These are phyloP conservation scores for Drosophila sechellia DNA, from an alignment of 1,140 invertebrate species.

Conservation along the genomic window DNA sequence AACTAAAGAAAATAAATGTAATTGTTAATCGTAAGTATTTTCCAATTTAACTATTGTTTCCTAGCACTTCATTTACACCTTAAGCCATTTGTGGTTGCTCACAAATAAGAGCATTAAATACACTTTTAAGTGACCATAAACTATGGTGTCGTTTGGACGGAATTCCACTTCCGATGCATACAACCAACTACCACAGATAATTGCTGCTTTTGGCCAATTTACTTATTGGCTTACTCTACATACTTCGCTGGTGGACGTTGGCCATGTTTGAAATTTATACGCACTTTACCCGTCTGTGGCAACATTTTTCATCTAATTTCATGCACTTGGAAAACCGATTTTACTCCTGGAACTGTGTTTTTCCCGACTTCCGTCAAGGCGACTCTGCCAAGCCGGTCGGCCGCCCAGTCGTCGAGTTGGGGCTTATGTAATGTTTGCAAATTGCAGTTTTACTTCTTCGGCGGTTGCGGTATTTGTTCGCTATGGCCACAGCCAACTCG, in stretches of 20 bases:
- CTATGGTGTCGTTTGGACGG: conserved; percentile 2
- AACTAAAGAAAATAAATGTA: too few relatives aligned
- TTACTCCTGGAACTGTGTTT: conserved; percentile 48
- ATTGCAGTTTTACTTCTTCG: conserved; percentile 73
- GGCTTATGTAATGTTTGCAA: conserved; percentile 67
- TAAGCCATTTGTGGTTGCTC: neutral
- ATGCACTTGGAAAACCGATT: conserved; percentile 50
- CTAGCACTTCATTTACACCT: conserved; percentile 25
- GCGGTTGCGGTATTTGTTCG: conserved; percentile 39
- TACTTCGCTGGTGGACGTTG: conserved; percentile 12
- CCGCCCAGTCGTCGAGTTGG: conserved; percentile 20
- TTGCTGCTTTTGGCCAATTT: conserved; percentile 64
- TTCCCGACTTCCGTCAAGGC: conserved; percentile 72
- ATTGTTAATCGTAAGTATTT: neutral
- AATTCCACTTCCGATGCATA: conserved; percentile 30
- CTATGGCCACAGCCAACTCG: conserved; percentile 15
- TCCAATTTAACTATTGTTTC: conserved; percentile 4
- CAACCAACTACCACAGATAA: conserved; percentile 9
- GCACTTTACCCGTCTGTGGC: conserved; percentile 36
- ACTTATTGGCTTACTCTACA: conserved; percentile 81
- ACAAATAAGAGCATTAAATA: conserved; percentile 15
- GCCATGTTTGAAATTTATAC: conserved; percentile 26
- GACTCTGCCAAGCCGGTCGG: conserved; percentile 45
- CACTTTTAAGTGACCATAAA: conserved; percentile 14
- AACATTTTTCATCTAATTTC: conserved; percentile 49